Base-by-base conservation (phyloP, 2,888 invertebrate species). In the Abrostola tripartita region DNA sequence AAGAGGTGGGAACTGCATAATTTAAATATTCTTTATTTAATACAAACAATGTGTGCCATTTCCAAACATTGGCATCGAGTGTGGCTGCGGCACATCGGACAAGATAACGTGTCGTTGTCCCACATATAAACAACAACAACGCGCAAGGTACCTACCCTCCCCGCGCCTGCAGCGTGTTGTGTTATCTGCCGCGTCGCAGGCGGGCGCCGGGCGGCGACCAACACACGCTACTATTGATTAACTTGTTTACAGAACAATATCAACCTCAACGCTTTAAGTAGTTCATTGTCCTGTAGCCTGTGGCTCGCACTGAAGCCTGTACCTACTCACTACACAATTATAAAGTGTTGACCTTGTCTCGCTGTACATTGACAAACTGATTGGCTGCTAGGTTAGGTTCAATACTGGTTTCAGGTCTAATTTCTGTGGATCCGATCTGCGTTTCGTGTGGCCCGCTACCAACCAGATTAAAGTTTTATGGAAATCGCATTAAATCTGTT, bases 61-160 rank as follows among this genome's bases (percentile, higher is more conserved):
- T 47, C 12, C 44, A 47, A 47, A 24, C 44, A 44, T 61, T 47
- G 52, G 49, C 55, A 60, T 44, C 40, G 52, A 58, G 61, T 55
- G 63, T 51, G 49, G 56, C 67, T 60, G 74, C 12, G 59, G 61
- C 55, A 41, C 37, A n/a, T n/a, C n/a, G n/a, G n/a, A n/a, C n/a
- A 11, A 68, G 85, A 85, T 85, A 85, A 81, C 49, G 67, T 67
- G 85, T 82, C 83, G 58, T 76, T 60, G 84, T 40, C 76, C 84
- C 58, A 70, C 51, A 68, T 78, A 71, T 67, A 66, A 71, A 68
- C 65, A 66, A 50, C 51, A 57, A 38, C 52, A 35, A 41, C 36
- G 42, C 36, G 38, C 44, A 12, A 44, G 11, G 5, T 24, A 4
- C 24, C 24, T 37, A 38, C 10, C 12, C 5, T 14, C 6, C 38